A percentile compares a stretch with the other conserved stretches of the same genome.
phyloP scores from a whole-genome alignment of 2,113 vertebrate genomes.

The Psilopogon haemacephalus region DNA sequence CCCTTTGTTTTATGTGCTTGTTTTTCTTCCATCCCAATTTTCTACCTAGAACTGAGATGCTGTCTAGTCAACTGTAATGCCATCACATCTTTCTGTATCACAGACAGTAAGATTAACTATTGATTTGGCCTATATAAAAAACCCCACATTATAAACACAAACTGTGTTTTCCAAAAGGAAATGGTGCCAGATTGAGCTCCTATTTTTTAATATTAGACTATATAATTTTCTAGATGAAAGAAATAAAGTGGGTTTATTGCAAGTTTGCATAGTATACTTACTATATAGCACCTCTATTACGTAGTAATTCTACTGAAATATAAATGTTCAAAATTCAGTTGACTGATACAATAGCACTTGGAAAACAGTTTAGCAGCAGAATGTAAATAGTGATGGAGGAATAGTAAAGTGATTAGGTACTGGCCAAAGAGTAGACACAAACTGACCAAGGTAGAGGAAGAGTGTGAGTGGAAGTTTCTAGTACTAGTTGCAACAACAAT shows the following conservation, averaged over 20 bases:
- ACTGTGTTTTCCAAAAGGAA: background rate
- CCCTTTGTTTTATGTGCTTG: background rate
- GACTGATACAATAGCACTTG: background rate
- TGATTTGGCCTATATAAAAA: background rate
- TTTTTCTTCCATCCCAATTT: background rate
- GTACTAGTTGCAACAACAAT: background rate
- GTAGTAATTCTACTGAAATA: background rate
- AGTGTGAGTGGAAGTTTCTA: background rate
- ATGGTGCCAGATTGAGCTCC: background rate
- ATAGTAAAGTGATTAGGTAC: background rate
- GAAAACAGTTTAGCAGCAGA: background rate
- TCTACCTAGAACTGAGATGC: background rate
- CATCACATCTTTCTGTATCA: background rate
- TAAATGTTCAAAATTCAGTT: background rate
- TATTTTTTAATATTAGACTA: background rate
- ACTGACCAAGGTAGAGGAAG: background rate
- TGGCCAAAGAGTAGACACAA: background rate
- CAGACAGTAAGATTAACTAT: background rate
- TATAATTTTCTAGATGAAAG: background rate
- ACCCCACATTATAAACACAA: background rate
- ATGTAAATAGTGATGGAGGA: background rate
- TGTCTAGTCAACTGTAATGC: background rate
- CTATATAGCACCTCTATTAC: background rate
- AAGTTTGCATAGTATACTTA: background rate
- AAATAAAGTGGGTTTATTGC: background rate